These are phyloP conservation scores for Cephonodes hylas DNA, from an alignment of 2,888 invertebrate genomes.

Conservation along the genomic window DNA sequence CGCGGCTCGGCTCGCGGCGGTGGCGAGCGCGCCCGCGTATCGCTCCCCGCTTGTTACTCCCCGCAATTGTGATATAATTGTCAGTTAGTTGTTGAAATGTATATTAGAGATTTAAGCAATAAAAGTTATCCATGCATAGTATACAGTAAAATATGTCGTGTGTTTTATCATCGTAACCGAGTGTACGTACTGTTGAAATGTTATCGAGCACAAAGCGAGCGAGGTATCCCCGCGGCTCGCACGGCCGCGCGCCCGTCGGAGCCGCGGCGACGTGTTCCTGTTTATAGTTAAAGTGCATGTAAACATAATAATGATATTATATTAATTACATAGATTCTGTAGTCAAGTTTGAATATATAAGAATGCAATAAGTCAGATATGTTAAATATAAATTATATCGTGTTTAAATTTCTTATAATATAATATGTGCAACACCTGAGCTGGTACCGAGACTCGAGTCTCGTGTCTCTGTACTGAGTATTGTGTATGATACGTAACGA, in stretches of 20 bases:
- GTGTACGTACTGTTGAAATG: background rate
- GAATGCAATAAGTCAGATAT: conserved; percentile 19
- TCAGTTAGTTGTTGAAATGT: conserved; percentile 34
- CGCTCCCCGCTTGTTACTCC: background rate
- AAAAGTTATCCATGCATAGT: conserved; percentile 19
- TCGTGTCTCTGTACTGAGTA: no score
- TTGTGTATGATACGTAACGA: no score
- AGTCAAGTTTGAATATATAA: background rate
- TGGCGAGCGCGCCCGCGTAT: background rate
- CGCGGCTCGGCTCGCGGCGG: background rate
- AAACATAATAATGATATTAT: background rate
- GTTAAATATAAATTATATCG: conserved; percentile 19
- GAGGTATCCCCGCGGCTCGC: background rate
- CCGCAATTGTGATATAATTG: conserved; percentile 11
- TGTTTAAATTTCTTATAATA: conserved; percentile 18
- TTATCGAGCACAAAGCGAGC: conserved; percentile 1
- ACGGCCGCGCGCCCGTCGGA: background rate
- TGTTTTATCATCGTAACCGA: background rate
- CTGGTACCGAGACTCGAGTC: conserved; percentile 3
- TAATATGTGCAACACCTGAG: conserved; percentile 21
- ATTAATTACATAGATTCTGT: background rate
- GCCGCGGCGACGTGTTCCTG: background rate
- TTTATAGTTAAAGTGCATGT: background rate
- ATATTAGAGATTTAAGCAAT: conserved; percentile 37
- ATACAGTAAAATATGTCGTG: background rate